Evolutionary conservation across 2,113 vertebrate species (phyloP), one percentile per base, ranked within the genome.

Genomic region (Baryphthengus martii): DNA sequence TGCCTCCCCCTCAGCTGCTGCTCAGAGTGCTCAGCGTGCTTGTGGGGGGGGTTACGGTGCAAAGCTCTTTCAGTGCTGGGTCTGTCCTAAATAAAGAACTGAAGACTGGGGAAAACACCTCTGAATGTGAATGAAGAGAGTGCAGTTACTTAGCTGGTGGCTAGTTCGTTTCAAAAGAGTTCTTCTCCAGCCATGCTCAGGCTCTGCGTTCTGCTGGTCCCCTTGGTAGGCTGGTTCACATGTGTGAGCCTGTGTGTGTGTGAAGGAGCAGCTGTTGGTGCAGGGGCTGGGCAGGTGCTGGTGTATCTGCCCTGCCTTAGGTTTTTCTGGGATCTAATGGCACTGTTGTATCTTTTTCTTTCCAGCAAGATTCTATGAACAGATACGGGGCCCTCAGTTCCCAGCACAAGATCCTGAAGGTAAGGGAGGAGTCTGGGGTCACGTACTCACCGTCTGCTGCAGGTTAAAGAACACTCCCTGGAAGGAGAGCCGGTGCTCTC

Each of bases 281-380:
- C 39, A 4, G 59, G 7, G 58, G 16, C 39, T 31, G 81, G 50
- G 65, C 33, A 12, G 70, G 17, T 23, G 50, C 17, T 44, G 2
- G 0, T 6, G 5, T 6, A 49, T 7, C 24, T 45, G 52, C 37
- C 45, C 53, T 37, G 14, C 5, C 11, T 3, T 2, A 7, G 31
- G 1, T 33, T 66, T 87, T 77, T 7, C 55, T n/a, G 21, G 12
- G 1, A 4, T 83, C 61, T 92, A 15, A 93, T 1, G 6, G 2
- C 40, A 4, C 37, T 89, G 1, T 31, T 90, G 33, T n/a, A 29
- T 47, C 18, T 93, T 31, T 72, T 83, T 59, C 72, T 67, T 70
- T 87, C 44, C 97, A 98, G 98, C 98, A 98, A 97, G 98, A 98
- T 39, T 97, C 98, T 18, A 97, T 98, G 98, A 98, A 98, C 95